Evolutionary conservation across 2,113 vertebrate species (phyloP).

Genomic region (Cyprinodon tularosa): DNA sequence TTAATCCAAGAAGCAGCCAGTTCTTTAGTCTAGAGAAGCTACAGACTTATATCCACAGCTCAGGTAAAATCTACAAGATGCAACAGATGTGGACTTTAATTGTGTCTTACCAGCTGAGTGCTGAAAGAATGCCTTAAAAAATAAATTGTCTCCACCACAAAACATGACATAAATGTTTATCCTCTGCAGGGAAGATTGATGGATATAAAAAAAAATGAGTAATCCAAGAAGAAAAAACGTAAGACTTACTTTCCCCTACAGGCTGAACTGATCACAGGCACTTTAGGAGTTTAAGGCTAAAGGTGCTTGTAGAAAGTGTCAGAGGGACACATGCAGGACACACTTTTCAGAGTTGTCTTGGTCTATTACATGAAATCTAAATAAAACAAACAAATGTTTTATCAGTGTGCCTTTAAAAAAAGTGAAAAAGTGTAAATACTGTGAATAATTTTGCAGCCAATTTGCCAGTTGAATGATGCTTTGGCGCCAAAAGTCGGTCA

Average conservation of each 20-base stretch:
- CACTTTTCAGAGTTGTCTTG: no score
- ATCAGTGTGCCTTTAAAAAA: neutral
- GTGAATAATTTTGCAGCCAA: neutral
- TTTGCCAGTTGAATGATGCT: conserved; percentile 25
- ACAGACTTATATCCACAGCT: no score
- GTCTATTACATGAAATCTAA: neutral
- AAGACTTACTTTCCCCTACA: neutral
- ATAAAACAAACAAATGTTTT: neutral
- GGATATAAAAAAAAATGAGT: neutral
- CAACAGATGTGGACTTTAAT: no score
- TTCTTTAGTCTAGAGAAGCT: no score
- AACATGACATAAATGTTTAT: neutral
- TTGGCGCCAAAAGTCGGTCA: conserved; percentile 22
- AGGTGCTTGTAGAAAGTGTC: neutral
- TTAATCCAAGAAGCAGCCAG: no score
- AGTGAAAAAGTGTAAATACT: neutral
- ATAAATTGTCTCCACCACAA: no score
- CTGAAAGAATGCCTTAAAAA: no score
- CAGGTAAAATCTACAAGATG: no score
- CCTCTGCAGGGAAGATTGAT: neutral
- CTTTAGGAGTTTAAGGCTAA: neutral
- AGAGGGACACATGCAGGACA: neutral
- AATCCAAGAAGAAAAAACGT: neutral
- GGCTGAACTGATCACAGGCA: neutral
- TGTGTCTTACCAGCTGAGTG: no score